phyloP scores from a whole-genome alignment of 1,140 invertebrate species.

The Drosophila miranda region DNA sequence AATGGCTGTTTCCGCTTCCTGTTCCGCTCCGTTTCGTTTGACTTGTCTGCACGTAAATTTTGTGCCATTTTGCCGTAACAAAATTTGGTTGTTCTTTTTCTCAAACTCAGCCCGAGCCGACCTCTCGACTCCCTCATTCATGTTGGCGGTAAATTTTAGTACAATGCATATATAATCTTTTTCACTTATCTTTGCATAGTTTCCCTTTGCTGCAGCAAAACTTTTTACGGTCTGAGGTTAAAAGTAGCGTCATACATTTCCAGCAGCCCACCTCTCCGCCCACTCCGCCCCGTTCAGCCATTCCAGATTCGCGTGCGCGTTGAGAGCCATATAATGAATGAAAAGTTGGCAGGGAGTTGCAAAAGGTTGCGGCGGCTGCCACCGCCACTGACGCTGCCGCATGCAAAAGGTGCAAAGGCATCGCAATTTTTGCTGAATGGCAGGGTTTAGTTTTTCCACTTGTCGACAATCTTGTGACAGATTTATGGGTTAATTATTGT shows the following conservation, averaged over 20 bases:
- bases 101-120: too few species aligned
- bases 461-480: conserved; percentile 69
- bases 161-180: conserved; percentile 80
- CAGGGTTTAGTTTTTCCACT: conserved; percentile 54
- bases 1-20: conserved; percentile 72
- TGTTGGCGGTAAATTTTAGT: conserved; percentile 74
- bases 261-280: conserved; percentile 4
- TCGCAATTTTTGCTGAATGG: conserved; percentile 65
- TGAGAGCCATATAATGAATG: conserved; percentile 56
- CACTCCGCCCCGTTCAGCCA: neutral
- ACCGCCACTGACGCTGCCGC: conserved; percentile 12
- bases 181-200: conserved; percentile 78
- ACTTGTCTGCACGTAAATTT: conserved; percentile 73
- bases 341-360: conserved; percentile 53
- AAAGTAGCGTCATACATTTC: conserved; percentile 71
- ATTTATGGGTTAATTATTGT: conserved; percentile 76
- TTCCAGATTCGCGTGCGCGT: conserved; percentile 38
- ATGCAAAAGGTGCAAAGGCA: conserved; percentile 40
- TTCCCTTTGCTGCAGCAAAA: conserved; percentile 53
- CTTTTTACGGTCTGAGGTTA: conserved; percentile 71
- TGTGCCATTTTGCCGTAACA: conserved; percentile 45
- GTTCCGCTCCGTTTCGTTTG: conserved; percentile 62
- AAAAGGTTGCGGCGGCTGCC: conserved; percentile 35
- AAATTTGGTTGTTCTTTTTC: conserved; percentile 29
- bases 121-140: conserved; percentile 32